Percentiles rank a stretch among this genome's conserved stretches.
Evolutionary conservation across 2,888 invertebrate species (phyloP).

Genomic region (Elgonia sp.): DNA sequence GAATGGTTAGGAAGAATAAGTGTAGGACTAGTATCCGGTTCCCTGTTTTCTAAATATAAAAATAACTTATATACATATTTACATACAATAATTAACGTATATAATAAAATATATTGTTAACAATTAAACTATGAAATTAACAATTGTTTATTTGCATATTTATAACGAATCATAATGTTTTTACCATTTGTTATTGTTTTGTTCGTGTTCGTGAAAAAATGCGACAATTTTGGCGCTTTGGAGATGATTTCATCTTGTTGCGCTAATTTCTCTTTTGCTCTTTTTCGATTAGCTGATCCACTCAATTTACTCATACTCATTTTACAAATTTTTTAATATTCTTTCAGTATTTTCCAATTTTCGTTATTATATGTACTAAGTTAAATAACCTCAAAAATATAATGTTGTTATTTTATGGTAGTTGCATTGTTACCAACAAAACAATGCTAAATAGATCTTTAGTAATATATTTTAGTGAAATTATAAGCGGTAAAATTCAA

Average conservation of each 20-base stretch:
- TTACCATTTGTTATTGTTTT: not conserved
- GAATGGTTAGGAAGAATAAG: not conserved
- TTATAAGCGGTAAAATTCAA: no score
- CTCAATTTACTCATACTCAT: constrained; percentile 3
- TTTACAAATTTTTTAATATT: not conserved
- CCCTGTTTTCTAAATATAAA: constrained; percentile 4
- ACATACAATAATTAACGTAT: not conserved
- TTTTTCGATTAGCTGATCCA: constrained; percentile 9
- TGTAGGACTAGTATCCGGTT: constrained; percentile 1
- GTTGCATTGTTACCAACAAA: not conserved
- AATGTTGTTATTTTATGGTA: not conserved
- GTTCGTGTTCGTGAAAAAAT: constrained; percentile 4
- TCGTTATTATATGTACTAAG: not conserved
- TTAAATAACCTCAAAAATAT: not conserved
- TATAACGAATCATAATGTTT: not conserved
- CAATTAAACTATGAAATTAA: constrained; percentile 2
- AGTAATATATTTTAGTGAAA: not conserved
- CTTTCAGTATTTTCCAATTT: not conserved
- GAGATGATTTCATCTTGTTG: constrained; percentile 3
- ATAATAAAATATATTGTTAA: not conserved
- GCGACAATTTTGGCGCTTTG: constrained; percentile 4
- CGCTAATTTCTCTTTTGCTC: constrained; percentile 3
- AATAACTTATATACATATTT: not conserved
- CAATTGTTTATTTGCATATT: not conserved
- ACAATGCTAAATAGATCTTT: not conserved